Evolutionary conservation across 1,140 invertebrate species (phyloP).

Genomic region (Pseudomyrmex gracilis): DNA sequence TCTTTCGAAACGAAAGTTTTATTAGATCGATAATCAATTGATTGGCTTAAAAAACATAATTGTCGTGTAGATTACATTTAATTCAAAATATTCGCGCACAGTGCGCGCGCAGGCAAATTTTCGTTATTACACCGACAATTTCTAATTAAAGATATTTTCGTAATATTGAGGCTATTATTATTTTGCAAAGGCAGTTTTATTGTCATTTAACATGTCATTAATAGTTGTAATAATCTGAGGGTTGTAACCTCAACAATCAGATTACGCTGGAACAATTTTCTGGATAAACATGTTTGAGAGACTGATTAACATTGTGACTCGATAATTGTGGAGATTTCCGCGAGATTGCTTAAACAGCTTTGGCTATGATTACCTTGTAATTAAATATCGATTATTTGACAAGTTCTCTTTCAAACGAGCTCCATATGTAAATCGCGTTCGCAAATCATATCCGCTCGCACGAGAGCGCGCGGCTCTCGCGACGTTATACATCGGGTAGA

Average conservation of each 20-base stretch:
- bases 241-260: slow-evolving; percentile 1
- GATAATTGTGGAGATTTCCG: neutral
- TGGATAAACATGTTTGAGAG: neutral
- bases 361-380: neutral
- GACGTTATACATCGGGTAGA: neutral
- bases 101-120: neutral
- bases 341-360: neutral
- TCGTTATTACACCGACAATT: neutral
- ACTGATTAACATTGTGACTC: neutral
- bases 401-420: neutral
- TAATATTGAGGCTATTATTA: neutral
- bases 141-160: neutral
- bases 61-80: neutral
- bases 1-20: neutral
- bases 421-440: neutral
- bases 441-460: neutral
- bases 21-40: slow-evolving; percentile 7
- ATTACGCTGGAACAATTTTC: neutral
- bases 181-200: neutral
- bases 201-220: neutral
- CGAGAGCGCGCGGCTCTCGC: neutral
- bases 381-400: neutral
- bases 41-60: neutral
- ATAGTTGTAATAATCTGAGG: neutral
- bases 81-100: neutral